These are phyloP conservation scores for Coracopsis vasa DNA, from an alignment of 2,113 vertebrate genomes.

Conservation along the genomic window DNA sequence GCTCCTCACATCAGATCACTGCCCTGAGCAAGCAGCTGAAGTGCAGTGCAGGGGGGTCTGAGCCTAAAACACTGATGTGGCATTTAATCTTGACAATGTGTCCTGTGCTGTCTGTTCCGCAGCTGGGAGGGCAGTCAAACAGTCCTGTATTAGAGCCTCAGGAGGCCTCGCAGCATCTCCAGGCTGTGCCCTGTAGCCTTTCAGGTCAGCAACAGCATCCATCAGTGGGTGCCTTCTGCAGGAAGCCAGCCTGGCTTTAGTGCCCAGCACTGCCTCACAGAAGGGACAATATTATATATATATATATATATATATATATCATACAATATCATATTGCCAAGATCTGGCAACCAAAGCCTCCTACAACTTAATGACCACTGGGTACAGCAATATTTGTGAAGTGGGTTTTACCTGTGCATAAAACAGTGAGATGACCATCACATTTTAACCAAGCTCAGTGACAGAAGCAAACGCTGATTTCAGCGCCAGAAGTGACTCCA, in stretches of 20 bases:
- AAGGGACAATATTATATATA: not conserved
- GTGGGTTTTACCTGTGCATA: rapidly evolving
- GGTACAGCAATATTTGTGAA: not conserved
- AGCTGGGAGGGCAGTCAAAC: not conserved
- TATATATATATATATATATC: not conserved
- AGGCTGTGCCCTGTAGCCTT: not conserved
- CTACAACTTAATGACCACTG: not conserved
- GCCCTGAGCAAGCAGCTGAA: not conserved
- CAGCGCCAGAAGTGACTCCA: not conserved
- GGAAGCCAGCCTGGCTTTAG: not conserved
- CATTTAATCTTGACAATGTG: not conserved
- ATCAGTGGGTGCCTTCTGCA: not conserved
- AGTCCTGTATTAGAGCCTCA: not conserved
- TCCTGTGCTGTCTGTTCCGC: rapidly evolving
- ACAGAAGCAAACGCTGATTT: not conserved
- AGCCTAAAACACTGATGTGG: too few relatives aligned
- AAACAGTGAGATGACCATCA: not conserved
- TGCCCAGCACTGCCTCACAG: not conserved
- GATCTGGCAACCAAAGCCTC: not conserved
- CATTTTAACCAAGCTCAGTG: not conserved
- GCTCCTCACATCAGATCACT: not conserved
- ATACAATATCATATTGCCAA: not conserved
- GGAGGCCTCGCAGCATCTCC: not conserved
- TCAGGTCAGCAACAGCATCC: rapidly evolving
- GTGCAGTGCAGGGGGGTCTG: rapidly evolving